Evolutionary conservation across 1,140 invertebrate genomes (phyloP).

Genomic region (Bombus superbus): DNA sequence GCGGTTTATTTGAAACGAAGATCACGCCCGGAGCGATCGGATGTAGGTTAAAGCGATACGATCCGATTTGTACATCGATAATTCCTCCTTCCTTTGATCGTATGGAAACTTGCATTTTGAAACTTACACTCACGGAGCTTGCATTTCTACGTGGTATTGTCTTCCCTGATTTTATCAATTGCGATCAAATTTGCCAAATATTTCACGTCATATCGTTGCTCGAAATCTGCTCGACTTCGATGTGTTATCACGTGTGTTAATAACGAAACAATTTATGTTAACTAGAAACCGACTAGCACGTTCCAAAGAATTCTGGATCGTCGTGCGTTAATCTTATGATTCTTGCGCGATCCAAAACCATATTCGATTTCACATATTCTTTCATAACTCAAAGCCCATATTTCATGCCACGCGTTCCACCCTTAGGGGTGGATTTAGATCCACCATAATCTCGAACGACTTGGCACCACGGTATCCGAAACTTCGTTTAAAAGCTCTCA

Average conservation of each 20-base stretch:
- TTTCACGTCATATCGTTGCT: no score
- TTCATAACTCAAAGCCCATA: background rate
- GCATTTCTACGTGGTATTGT: background rate
- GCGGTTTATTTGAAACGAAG: conserved; percentile 8
- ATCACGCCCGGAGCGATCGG: background rate
- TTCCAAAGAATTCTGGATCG: no score
- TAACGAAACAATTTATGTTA: no score
- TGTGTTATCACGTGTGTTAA: no score
- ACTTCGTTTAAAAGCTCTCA: background rate
- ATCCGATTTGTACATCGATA: background rate
- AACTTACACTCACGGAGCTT: background rate
- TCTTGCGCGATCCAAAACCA: no score
- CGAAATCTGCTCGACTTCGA: no score
- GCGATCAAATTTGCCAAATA: background rate
- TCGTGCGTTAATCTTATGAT: no score
- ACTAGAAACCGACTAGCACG: no score
- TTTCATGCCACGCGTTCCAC: no score
- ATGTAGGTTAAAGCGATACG: background rate
- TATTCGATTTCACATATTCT: background rate
- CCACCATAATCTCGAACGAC: background rate
- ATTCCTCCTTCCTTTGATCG: background rate
- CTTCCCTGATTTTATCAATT: background rate
- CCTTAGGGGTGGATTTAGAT: no score
- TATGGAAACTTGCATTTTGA: background rate
- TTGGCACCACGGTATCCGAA: background rate